Evolutionary conservation across 2,888 invertebrate genomes (phyloP).

Genomic region (Harpalus rubripes): DNA sequence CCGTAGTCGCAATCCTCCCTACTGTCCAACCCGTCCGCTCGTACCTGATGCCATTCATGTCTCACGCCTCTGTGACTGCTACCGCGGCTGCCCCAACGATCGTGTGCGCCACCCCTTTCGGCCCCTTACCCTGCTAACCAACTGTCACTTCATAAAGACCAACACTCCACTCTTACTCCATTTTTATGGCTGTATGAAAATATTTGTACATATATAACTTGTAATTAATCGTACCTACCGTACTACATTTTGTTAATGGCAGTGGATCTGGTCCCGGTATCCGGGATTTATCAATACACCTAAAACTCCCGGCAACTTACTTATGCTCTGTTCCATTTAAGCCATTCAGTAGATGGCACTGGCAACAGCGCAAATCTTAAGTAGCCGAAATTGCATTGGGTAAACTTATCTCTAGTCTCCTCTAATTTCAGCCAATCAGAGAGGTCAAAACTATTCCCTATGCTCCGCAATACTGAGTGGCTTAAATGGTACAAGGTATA

Average conservation of each 20-base stretch:
- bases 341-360: too few relatives aligned
- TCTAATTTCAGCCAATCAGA: too few relatives aligned
- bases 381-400: too few relatives aligned
- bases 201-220: conserved; percentile 79
- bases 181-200: conserved; percentile 76
- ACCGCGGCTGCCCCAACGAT: conserved; percentile 18
- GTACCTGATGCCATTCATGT: conserved; percentile 43
- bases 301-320: too few relatives aligned
- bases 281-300: too few relatives aligned
- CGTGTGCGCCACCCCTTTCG: conserved; percentile 63
- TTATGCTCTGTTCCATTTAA: too few relatives aligned
- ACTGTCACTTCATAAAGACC: conserved; percentile 73
- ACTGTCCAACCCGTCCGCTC: conserved; percentile 38
- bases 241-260: conserved; percentile 77
- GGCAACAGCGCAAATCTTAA: too few relatives aligned
- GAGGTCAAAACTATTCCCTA: too few relatives aligned
- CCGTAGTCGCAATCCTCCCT: conserved; percentile 8
- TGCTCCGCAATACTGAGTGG: too few relatives aligned
- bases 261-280: too few relatives aligned
- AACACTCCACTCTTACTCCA: conserved; percentile 76
- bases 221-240: conserved; percentile 77
- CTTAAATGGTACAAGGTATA: too few relatives aligned
- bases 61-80: neutral
- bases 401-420: too few relatives aligned
- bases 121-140: conserved; percentile 69